Conservation (phyloP, 2,888 invertebrate species). For the Athalia circularis region DNA sequence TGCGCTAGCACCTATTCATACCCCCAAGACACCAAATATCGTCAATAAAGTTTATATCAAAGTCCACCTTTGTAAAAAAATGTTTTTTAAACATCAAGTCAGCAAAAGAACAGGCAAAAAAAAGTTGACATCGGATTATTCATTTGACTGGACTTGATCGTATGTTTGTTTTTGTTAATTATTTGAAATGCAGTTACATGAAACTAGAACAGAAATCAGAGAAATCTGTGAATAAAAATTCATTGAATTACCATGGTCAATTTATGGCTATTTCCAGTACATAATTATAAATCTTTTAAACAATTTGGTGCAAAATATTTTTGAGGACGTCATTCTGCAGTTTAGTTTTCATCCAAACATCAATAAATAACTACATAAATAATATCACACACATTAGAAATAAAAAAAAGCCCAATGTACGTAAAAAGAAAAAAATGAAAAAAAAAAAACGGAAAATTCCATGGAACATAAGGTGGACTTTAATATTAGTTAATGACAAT, state of each 20-base stretch:
- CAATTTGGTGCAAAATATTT: too few species aligned
- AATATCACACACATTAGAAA: slow-evolving; percentile 36
- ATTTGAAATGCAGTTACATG: too few species aligned
- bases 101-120: not conserved
- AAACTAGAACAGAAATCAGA: too few species aligned
- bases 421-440: slow-evolving; percentile 47
- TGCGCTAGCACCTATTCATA: slow-evolving; percentile 69
- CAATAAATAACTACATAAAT: slow-evolving; percentile 41
- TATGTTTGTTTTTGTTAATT: too few species aligned
- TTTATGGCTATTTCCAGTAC: too few species aligned
- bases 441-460: slow-evolving; percentile 46
- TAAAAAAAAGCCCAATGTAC: slow-evolving; percentile 41
- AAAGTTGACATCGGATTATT: not conserved
- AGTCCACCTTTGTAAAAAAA: slow-evolving; percentile 62
- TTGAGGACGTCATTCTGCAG: not conserved
- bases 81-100: slow-evolving; percentile 1
- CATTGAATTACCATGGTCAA: too few species aligned
- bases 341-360: slow-evolving; percentile 35
- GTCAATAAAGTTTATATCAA: slow-evolving; percentile 65
- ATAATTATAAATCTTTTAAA: too few species aligned
- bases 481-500: slow-evolving; percentile 73
- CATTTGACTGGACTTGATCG: too few species aligned
- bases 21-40: slow-evolving; percentile 65
- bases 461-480: slow-evolving; percentile 73
- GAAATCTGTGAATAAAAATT: too few species aligned